Base-by-base conservation (phyloP, 2,888 invertebrate genomes). In the Drosophila sordidula region DNA sequence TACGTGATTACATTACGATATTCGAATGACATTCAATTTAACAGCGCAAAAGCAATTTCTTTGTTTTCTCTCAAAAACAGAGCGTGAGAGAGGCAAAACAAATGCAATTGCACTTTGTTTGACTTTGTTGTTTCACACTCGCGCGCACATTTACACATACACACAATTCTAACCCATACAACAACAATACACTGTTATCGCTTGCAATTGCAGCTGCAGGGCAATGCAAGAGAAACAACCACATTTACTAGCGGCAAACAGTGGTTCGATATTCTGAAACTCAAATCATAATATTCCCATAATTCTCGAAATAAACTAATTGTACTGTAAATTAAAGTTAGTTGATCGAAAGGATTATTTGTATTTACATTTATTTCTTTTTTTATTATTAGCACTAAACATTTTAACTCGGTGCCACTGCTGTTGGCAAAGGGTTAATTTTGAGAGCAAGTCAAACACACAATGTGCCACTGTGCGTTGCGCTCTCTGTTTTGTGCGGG, bases 91-190 rank as follows among this genome's bases (percentile, higher is more conserved):
- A 61, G 6, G 25, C 44, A 56, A 41, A 69, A 51, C 58, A 83
- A 80, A 73, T 55, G 70, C 56, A 83, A 70, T 68, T 77, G 68
- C 64, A 42, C 49, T 67, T 76, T 61, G 66, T 18, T 78, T 71
- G 68, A 44, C 44, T 76, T 76, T 61, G 69, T 72, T 71, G 32
- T 71, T 75, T 58, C 29, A 75, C 59, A 70, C 59, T 49, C 42
- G 34, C 64, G 14, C 41, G 29, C 62, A 51, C 58, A 58, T 45
- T 32, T 12, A 29, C 25, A 16, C 52, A 36, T 6, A n/a, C 16
- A 46, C 26, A 45, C 25, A 45, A 9, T 9, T 6, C 45, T 42
- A n/a, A 55, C 68, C 45, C 49, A 57, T 42, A 51, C 63, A 62
- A 61, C 36, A 57, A 70, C 36, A 66, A 63, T 36, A 36, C 58